Evolutionary conservation across 1,140 invertebrate genomes (phyloP), one percentile per base, ranked within the genome.

Genomic region (Oedothorax gibbosus): DNA sequence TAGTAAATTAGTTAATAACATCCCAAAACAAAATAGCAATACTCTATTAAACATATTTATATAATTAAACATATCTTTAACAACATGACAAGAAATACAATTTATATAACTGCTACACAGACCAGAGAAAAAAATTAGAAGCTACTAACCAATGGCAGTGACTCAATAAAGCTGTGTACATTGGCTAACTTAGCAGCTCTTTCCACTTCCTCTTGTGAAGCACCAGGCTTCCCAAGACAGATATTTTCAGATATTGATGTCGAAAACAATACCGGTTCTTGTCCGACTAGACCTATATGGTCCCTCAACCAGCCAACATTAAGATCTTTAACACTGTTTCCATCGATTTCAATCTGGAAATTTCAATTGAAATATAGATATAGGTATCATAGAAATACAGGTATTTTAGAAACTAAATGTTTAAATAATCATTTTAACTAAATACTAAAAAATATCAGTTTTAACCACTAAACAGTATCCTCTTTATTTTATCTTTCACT

Each of bases 251-350:
- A 93, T 86, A 98, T 97, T 9, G 94, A 94, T 0, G 93, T 94
- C 86, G 93, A 95, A 90, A 98, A 96, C 15, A 97, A 90, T 20
- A 96, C 93, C 0, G 96, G 96, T 88, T 96, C 95, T 90, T 96
- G 95, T n/a, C 95, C 95, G 5, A 97, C 95, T 0, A 96, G 91
- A 9, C 95, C 95, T 68, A 96, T 94, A 79, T 95, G 92, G 56
- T 92, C 92, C 57, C 96, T 92, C 15, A 97, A 89, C 93, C 95
- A 96, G n/a, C 92, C 91, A n/a, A 97, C 92, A 88, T 96, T 95
- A 9, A 95, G 88, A 10, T 92, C 90, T 64, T 92, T 91, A 15
- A 96, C 89, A 88, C 96, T 92, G 54, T 92, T 89, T 0, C 93
- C 94, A 91, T 76, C 35, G 14, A 86, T 60, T 12, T 73, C 18